phyloP scores from a whole-genome alignment of 2,113 vertebrate genomes.

The Vanacampus margaritifer region DNA sequence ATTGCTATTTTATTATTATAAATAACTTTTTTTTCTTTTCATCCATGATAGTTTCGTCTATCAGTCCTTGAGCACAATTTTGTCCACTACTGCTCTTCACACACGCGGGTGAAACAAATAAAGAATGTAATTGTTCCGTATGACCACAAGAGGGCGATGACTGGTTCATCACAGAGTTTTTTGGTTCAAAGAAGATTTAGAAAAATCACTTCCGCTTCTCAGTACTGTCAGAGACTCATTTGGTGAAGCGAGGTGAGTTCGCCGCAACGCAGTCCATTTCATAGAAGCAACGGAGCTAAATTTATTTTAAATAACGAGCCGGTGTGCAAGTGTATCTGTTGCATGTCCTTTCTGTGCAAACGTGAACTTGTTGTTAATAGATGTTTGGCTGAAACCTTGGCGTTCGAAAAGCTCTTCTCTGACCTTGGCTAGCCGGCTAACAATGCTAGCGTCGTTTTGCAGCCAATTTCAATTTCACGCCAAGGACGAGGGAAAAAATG shows the following conservation, averaged over 20 bases:
- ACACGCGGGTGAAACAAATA: background rate
- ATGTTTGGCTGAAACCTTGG: background rate
- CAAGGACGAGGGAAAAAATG: constrained; percentile 8
- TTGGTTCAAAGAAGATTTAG: constrained; percentile 14
- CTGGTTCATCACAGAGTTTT: background rate
- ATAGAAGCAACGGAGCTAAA: too few species aligned
- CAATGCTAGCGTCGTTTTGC: constrained; percentile 21
- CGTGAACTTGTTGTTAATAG: rapidly evolving
- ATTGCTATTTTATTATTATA: background rate
- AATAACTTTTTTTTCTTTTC: background rate
- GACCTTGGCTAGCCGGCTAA: constrained; percentile 65
- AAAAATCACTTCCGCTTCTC: constrained; percentile 42
- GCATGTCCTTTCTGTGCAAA: rapidly evolving
- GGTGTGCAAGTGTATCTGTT: rapidly evolving
- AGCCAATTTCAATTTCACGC: constrained; percentile 9
- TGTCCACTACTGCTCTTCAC: background rate
- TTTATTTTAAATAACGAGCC: background rate
- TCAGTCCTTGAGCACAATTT: background rate
- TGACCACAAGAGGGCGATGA: constrained; percentile 34
- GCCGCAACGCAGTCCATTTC: rapidly evolving
- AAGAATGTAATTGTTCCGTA: background rate
- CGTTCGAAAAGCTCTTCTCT: constrained; percentile 20
- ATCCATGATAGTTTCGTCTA: background rate
- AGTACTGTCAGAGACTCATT: background rate
- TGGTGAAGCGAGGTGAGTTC: constrained; percentile 49